Conservation (phyloP, 1,140 invertebrate genomes). For the Lamellibrachia luymesi region DNA sequence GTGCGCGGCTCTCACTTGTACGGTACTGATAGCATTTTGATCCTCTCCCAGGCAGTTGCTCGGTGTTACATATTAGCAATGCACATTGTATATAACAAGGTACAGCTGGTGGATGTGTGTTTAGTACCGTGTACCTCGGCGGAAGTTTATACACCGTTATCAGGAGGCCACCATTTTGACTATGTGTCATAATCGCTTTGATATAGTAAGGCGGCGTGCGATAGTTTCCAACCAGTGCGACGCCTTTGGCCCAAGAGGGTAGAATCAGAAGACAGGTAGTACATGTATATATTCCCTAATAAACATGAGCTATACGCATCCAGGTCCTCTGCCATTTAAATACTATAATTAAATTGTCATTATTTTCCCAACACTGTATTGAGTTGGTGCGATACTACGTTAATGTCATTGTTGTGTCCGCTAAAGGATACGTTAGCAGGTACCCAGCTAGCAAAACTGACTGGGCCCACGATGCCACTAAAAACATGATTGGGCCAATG, state of each 20-base stretch:
- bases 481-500: too few relatives aligned
- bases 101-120: background rate
- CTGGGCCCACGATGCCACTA: too few relatives aligned
- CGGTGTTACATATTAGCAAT: background rate
- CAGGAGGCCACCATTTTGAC: background rate
- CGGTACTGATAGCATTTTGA: background rate
- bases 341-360: background rate
- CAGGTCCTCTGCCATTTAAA: too few relatives aligned
- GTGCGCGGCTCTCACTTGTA: background rate
- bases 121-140: background rate
- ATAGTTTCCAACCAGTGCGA: too few relatives aligned
- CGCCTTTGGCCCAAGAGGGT: too few relatives aligned
- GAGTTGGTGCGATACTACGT: too few relatives aligned
- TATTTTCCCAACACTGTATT: background rate
- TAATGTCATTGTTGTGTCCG: background rate
- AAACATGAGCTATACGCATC: too few relatives aligned
- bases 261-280: too few relatives aligned
- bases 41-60: background rate
- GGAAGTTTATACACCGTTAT: background rate
- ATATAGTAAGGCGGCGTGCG: background rate
- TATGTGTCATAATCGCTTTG: background rate
- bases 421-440: background rate
- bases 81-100: background rate
- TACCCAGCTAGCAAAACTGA: background rate
- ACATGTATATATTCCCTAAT: too few relatives aligned